These are phyloP conservation scores for Chaetodon trifasciatus DNA, from an alignment of 2,797 vertebrate species.

Conservation along the genomic window DNA sequence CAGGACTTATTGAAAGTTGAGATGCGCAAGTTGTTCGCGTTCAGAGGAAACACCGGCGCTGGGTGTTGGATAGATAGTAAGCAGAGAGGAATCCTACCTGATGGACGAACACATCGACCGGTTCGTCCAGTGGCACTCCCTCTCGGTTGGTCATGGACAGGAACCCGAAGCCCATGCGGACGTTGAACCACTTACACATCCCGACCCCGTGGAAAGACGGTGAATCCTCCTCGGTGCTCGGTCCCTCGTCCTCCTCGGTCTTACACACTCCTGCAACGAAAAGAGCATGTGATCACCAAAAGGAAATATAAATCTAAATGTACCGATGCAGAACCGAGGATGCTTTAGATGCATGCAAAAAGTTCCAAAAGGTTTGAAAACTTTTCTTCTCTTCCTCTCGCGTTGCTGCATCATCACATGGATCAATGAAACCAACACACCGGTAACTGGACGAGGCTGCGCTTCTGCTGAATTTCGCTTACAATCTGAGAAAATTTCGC, in stretches of 20 bases:
- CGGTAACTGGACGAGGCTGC: neutral
- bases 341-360: neutral
- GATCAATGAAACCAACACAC: slow-evolving; percentile 29
- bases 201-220: slow-evolving; percentile 89
- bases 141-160: slow-evolving; percentile 96
- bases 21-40: no score
- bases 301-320: no score
- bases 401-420: slow-evolving; percentile 13
- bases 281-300: neutral
- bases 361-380: neutral
- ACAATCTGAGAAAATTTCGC: neutral
- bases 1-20: no score
- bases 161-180: slow-evolving; percentile 99
- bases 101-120: slow-evolving; percentile 98
- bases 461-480: neutral
- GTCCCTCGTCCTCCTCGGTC: slow-evolving; percentile 89
- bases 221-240: slow-evolving; percentile 86
- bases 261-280: slow-evolving; percentile 89
- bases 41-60: no score
- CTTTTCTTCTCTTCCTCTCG: neutral
- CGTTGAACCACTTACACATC: slow-evolving; percentile 98
- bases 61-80: no score
- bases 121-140: slow-evolving; percentile 90
- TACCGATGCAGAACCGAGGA: neutral
- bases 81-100: slow-evolving; percentile 86